A percentile compares a stretch with the other conserved stretches of the same genome.
Evolutionary conservation across 2,113 vertebrate species (phyloP).

Genomic region (Syrrhaptes paradoxus): DNA sequence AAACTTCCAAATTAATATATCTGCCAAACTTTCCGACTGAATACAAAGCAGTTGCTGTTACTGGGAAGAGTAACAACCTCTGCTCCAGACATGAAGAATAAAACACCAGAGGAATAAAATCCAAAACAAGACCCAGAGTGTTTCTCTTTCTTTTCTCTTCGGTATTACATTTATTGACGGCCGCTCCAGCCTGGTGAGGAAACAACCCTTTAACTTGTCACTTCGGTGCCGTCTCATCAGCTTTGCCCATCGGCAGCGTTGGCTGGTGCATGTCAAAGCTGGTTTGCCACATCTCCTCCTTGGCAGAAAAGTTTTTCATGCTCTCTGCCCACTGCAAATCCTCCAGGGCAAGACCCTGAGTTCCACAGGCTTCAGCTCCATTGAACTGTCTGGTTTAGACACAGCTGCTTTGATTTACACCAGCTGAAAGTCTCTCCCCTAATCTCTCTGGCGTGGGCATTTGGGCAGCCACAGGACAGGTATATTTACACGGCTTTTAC

Average conservation of each 20-base stretch:
- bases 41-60: background rate
- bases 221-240: background rate
- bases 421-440: background rate
- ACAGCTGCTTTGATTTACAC: background rate
- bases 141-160: background rate
- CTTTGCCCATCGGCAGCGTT: background rate
- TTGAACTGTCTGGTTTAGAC: background rate
- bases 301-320: background rate
- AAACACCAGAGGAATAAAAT: background rate
- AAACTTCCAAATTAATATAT: slow-evolving; percentile 1
- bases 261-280: background rate
- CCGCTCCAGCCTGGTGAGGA: background rate
- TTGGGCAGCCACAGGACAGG: background rate
- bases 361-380: fast-evolving
- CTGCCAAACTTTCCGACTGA: slow-evolving; percentile 2
- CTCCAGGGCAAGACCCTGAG: background rate
- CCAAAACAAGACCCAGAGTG: background rate
- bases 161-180: background rate
- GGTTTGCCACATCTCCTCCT: background rate
- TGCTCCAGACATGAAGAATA: fast-evolving
- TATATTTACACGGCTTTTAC: background rate
- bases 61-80: background rate
- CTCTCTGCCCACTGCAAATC: background rate
- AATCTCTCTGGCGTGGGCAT: background rate
- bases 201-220: background rate